phyloP scores from a whole-genome alignment of 1,140 invertebrate species.

The Cydia pomonella region DNA sequence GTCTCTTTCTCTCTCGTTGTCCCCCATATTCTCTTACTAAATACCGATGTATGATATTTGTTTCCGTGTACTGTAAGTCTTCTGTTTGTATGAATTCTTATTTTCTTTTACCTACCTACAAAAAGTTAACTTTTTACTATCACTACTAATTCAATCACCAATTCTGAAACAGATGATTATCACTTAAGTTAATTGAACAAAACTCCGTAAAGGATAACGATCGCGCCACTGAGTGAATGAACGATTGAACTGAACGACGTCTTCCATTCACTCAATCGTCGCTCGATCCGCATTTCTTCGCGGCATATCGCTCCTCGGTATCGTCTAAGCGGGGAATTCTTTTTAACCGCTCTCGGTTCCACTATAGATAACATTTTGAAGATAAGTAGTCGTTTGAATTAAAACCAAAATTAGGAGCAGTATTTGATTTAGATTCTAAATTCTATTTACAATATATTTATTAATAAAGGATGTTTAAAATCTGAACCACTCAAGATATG shows the following conservation, averaged over 20 bases:
- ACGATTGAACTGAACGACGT: constrained; percentile 26
- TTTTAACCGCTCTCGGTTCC: constrained; percentile 13
- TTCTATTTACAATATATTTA: too few species aligned
- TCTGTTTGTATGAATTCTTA: too few species aligned
- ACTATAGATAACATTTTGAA: not conserved
- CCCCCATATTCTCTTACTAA: too few species aligned
- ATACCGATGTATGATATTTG: too few species aligned
- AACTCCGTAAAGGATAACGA: constrained; percentile 25
- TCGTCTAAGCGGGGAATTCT: constrained; percentile 17
- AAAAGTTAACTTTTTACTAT: too few species aligned
- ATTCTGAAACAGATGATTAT: constrained; percentile 16
- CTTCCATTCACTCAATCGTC: constrained; percentile 27
- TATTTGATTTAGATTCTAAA: not conserved
- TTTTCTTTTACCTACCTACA: too few species aligned
- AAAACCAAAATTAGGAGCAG: not conserved
- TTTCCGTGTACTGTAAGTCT: too few species aligned
- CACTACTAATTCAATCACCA: not conserved
- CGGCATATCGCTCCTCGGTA: constrained; percentile 11
- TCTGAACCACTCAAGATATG: too few species aligned
- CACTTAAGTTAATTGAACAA: constrained; percentile 26
- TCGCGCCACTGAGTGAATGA: constrained; percentile 18
- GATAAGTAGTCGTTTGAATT: not conserved
- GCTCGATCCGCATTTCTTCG: constrained; percentile 26
- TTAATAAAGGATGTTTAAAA: too few species aligned
- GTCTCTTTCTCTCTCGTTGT: too few species aligned